Conservation (phyloP, 2,797 vertebrate genomes). For the Setipinna tenuifilis region DNA sequence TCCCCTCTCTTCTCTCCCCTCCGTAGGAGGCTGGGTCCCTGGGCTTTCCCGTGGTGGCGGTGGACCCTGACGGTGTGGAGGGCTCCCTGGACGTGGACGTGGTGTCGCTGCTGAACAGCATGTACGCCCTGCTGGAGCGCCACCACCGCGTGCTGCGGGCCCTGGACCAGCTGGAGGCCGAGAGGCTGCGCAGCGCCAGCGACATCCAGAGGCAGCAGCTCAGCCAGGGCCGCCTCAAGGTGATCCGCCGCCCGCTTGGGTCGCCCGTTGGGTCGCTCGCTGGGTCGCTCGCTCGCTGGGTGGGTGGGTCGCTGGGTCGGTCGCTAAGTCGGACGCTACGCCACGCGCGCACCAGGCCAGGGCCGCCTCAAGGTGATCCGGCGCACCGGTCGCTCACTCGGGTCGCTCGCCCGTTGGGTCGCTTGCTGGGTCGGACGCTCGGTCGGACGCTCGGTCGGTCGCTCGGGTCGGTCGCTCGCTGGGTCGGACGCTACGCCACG, state of each 20-base stretch:
- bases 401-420: no score
- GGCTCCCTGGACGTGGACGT: slow-evolving; percentile 81
- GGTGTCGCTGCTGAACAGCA: slow-evolving; percentile 85
- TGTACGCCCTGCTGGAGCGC: slow-evolving; percentile 89
- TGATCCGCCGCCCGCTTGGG: slow-evolving; percentile 52
- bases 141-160: slow-evolving; percentile 83
- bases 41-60: slow-evolving; percentile 85
- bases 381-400: no score
- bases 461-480: neutral
- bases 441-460: no score
- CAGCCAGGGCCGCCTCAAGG: slow-evolving; percentile 85
- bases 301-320: no score
- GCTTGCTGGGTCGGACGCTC: no score
- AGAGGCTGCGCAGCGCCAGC: slow-evolving; percentile 86
- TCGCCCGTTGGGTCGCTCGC: no score
- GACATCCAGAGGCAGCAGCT: slow-evolving; percentile 85
- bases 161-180: slow-evolving; percentile 88
- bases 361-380: no score
- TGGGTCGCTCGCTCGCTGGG: no score
- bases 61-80: slow-evolving; percentile 63
- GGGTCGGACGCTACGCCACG: no score
- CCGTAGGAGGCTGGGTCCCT: slow-evolving; percentile 86
- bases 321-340: no score
- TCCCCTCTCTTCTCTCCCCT: no score
- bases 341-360: neutral